Evolutionary conservation across 2,113 vertebrate genomes (phyloP).

Genomic region (Callorhinus ursinus): DNA sequence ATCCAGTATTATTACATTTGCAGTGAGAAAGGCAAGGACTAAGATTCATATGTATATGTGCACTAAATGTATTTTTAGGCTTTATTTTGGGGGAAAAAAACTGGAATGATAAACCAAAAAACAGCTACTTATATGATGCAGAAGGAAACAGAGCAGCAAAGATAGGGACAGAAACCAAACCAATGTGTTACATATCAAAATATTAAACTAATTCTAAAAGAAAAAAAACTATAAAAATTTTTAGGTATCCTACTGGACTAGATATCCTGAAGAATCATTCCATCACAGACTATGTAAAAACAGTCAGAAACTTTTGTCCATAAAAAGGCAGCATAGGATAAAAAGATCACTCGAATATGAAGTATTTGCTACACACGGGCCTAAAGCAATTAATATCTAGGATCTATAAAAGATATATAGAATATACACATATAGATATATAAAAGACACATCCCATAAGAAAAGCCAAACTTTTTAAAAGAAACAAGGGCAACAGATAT

Average conservation of each 20-base stretch:
- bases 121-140: background rate
- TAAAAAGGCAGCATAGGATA: background rate
- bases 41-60: background rate
- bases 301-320: background rate
- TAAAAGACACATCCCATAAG: background rate
- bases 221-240: background rate
- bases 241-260: background rate
- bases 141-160: background rate
- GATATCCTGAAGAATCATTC: background rate
- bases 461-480: background rate
- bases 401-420: background rate
- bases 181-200: background rate
- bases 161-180: background rate
- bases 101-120: background rate
- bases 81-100: background rate
- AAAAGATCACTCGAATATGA: background rate
- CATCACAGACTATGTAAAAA: background rate
- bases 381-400: background rate
- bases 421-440: background rate
- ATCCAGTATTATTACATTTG: background rate
- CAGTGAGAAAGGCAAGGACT: background rate
- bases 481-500: background rate
- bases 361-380: background rate
- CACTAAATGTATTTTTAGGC: background rate
- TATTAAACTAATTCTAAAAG: background rate